A percentile compares a stretch with the other conserved stretches of the same genome.
Conservation (phyloP, 2,113 vertebrate genomes). For the Pholis gunnellus region DNA sequence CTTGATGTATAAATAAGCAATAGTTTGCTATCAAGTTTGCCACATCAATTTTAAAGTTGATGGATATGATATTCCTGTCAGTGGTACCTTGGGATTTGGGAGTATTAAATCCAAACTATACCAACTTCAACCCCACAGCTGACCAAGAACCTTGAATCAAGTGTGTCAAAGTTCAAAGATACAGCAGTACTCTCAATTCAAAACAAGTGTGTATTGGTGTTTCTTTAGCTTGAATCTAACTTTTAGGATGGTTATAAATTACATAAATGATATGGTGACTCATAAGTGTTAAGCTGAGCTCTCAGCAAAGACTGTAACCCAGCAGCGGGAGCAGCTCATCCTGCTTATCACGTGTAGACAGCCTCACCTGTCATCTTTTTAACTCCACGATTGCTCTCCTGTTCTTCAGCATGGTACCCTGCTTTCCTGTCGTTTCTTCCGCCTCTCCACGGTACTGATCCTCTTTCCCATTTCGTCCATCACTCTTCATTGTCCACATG, state of each 20-base stretch:
- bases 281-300: conserved; percentile 37
- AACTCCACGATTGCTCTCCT: neutral
- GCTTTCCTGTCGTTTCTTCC: conserved; percentile 37
- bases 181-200: neutral
- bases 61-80: neutral
- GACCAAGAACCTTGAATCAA: neutral
- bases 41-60: neutral
- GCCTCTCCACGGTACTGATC: conserved; percentile 39
- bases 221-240: conserved; percentile 1
- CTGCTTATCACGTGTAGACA: conserved; percentile 43
- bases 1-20: neutral
- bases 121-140: neutral
- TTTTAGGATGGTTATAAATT: conserved; percentile 19
- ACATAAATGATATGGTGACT: conserved; percentile 29
- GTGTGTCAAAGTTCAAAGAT: too few relatives aligned
- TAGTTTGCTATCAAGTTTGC: neutral
- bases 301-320: conserved; percentile 13
- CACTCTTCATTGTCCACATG: conserved; percentile 72
- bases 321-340: conserved; percentile 27
- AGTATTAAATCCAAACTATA: neutral
- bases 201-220: neutral
- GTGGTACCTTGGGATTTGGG: neutral
- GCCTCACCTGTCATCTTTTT: conserved; percentile 45
- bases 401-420: conserved; percentile 29
- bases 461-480: conserved; percentile 57